Percentiles rank a stretch among this genome's conserved stretches.
Conservation (phyloP, 2,888 invertebrate genomes). For the Polia nebulosa region DNA sequence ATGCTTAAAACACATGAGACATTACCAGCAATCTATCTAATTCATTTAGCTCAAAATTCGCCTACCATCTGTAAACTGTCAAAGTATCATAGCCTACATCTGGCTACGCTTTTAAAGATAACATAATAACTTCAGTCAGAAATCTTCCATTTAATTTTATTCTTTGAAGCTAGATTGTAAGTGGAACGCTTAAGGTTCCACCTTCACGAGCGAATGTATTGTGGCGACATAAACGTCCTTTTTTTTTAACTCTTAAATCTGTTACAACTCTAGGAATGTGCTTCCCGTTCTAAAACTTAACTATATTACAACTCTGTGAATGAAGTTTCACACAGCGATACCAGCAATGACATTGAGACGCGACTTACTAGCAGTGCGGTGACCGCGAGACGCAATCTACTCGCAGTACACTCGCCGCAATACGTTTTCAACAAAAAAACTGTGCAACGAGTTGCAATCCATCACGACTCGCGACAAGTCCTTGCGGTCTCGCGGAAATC, state of each 20-base stretch:
- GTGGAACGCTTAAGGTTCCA: not conserved
- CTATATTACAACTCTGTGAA: too few species aligned
- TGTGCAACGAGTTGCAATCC: not conserved
- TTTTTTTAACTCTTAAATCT: too few species aligned
- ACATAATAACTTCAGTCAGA: constrained; percentile 10
- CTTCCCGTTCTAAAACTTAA: too few species aligned
- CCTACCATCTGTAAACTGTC: not conserved
- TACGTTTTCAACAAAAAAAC: not conserved
- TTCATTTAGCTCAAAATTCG: not conserved
- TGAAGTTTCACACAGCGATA: not conserved
- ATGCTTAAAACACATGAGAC: not conserved
- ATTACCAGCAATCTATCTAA: not conserved
- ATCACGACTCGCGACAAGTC: not conserved
- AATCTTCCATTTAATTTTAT: constrained; percentile 26
- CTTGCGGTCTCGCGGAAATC: not conserved
- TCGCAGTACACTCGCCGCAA: not conserved
- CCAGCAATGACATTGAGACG: not conserved
- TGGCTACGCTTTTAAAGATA: not conserved
- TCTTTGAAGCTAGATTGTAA: constrained; percentile 16
- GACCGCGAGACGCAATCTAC: not conserved
- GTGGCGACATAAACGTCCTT: not conserved
- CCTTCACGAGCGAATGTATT: not conserved
- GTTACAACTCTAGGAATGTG: not conserved
- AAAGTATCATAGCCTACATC: constrained; percentile 11
- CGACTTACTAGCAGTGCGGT: too few species aligned